A percentile compares a stretch with the other conserved stretches of the same genome.
phyloP scores from a whole-genome alignment of 2,113 vertebrate species.

The Bungarus multicinctus region DNA sequence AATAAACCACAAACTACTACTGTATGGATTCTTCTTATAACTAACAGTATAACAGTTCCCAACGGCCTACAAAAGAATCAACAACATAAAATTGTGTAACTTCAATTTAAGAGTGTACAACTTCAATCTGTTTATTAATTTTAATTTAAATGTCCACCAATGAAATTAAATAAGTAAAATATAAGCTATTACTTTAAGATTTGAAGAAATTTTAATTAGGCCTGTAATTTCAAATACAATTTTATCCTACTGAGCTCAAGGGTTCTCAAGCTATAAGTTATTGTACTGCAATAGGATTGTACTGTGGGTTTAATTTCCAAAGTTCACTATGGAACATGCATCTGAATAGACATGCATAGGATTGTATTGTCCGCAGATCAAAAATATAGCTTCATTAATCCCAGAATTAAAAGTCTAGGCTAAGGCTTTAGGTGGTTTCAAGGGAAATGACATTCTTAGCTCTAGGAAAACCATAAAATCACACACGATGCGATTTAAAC shows the following conservation, averaged over 20 bases:
- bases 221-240: not conserved
- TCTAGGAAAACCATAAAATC: not conserved
- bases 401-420: not conserved
- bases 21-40: not conserved
- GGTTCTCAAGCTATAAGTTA: not conserved
- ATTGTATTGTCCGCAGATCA: not conserved
- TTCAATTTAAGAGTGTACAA: not conserved
- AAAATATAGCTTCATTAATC: not conserved
- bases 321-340: not conserved
- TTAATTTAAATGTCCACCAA: not conserved
- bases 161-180: not conserved
- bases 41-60: slow-evolving; percentile 36
- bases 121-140: not conserved
- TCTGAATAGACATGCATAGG: not conserved
- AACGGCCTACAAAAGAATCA: not conserved
- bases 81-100: not conserved
- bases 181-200: not conserved
- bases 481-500: not conserved
- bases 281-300: not conserved
- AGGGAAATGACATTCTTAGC: not conserved
- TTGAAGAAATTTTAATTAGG: slow-evolving; percentile 2
- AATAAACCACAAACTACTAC: slow-evolving; percentile 30
- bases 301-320: not conserved
- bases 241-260: not conserved
- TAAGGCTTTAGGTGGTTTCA: not conserved